Conservation (phyloP, 2,797 vertebrate genomes). For the Rachycentron canadum region DNA sequence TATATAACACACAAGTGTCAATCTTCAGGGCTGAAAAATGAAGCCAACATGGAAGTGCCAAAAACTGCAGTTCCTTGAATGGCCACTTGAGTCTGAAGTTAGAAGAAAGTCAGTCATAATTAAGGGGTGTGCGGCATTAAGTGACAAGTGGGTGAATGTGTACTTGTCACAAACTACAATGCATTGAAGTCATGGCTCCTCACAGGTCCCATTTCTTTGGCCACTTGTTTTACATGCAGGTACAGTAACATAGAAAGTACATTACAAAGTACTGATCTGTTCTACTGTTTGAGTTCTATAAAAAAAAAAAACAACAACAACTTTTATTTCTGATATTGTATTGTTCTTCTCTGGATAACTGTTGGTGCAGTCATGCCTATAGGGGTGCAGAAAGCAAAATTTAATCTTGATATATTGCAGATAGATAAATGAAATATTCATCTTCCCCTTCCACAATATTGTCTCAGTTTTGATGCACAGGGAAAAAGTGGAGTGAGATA, state of each 20-base stretch:
- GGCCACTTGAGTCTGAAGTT: no score
- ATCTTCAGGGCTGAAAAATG: no score
- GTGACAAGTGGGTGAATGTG: no score
- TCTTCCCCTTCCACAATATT: slow-evolving; percentile 35
- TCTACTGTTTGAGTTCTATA: not conserved
- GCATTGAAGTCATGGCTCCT: no score
- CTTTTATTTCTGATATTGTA: not conserved
- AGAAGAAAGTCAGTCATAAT: no score
- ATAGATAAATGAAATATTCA: slow-evolving; percentile 60
- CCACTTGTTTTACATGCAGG: no score
- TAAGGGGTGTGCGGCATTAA: no score
- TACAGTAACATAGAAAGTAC: not conserved
- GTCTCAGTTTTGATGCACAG: slow-evolving; percentile 19
- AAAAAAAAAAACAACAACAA: not conserved
- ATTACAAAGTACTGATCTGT: not conserved
- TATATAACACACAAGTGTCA: not conserved
- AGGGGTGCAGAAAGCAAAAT: slow-evolving; percentile 17
- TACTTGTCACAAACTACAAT: no score
- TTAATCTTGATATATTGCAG: slow-evolving; percentile 46
- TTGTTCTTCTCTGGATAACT: not conserved
- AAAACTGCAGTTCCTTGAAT: no score
- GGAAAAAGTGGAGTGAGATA: not conserved
- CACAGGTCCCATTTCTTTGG: no score
- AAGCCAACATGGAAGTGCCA: no score
- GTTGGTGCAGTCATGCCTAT: slow-evolving; percentile 1